Evolutionary conservation across 2,113 vertebrate species (phyloP).

Genomic region (Rutilus rutilus): DNA sequence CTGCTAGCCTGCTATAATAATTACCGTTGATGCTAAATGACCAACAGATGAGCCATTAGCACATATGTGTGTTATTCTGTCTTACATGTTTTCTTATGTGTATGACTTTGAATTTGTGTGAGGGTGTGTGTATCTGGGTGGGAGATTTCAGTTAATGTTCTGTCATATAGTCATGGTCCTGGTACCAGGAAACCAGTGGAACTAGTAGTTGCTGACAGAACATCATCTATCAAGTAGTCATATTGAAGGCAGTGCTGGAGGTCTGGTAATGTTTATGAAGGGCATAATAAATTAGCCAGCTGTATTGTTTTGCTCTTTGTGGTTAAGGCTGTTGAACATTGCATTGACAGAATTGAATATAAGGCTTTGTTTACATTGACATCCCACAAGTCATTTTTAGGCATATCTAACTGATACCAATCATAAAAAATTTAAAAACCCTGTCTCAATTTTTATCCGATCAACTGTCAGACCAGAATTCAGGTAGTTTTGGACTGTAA

Average conservation of each 20-base stretch:
- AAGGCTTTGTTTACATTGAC: neutral
- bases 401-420: neutral
- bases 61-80: conserved; percentile 18
- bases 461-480: neutral
- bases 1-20: conserved; percentile 46
- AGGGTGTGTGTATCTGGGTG: conserved; percentile 7
- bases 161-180: conserved; percentile 19
- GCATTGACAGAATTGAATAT: neutral
- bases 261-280: conserved; percentile 1
- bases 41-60: conserved; percentile 55
- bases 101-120: neutral
- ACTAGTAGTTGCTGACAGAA: conserved; percentile 32
- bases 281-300: neutral
- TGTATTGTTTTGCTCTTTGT: conserved; percentile 2
- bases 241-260: conserved; percentile 23
- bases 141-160: conserved; percentile 25
- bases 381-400: neutral
- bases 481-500: neutral
- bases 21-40: conserved; percentile 51
- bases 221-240: conserved; percentile 29
- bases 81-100: conserved; percentile 25
- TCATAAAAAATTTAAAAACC: no score
- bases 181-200: conserved; percentile 25
- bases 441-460: neutral
- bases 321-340: neutral